A percentile compares a stretch with the other conserved stretches of the same genome.
phyloP scores from a whole-genome alignment of 2,888 invertebrate species.

The Drosophila algonquin region DNA sequence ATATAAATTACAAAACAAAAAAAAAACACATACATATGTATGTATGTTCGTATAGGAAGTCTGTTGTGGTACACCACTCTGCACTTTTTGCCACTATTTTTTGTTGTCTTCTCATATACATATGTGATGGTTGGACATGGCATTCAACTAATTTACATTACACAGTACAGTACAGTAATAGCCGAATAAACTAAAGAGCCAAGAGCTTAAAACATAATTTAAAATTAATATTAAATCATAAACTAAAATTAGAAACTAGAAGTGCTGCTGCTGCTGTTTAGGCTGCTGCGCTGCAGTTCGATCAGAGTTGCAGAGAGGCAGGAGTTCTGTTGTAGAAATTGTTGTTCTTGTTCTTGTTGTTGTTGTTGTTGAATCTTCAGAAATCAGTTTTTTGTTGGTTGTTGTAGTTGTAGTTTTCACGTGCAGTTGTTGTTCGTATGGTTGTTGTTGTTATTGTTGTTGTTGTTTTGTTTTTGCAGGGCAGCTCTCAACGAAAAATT shows the following conservation, averaged over 20 bases:
- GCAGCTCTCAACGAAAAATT: conserved; percentile 77
- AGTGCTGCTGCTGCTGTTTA: conserved; percentile 41
- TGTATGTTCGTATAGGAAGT: conserved; percentile 26
- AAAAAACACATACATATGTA: conserved; percentile 22
- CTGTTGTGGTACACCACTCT: neutral
- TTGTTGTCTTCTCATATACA: neutral
- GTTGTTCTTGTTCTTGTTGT: conserved; percentile 33
- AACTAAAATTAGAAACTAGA: conserved; percentile 52
- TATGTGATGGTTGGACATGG: conserved; percentile 48
- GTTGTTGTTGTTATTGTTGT: conserved; percentile 13
- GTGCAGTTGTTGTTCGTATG: conserved; percentile 26
- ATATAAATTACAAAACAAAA: conserved; percentile 9
- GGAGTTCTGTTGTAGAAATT: conserved; percentile 19
- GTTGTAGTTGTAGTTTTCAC: conserved; percentile 34
- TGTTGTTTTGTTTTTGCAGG: conserved; percentile 38
- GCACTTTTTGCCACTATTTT: neutral
- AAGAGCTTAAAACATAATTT: conserved; percentile 38
- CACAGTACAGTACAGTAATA: conserved; percentile 14
- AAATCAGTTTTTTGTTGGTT: conserved; percentile 23
- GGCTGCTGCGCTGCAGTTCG: conserved; percentile 21
- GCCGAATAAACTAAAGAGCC: conserved; percentile 34
- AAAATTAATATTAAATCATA: conserved; percentile 39
- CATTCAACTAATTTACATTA: conserved; percentile 66
- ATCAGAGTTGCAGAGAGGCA: conserved; percentile 31
- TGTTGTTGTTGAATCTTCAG: conserved; percentile 17